Evolutionary conservation across 1,140 invertebrate species (phyloP), one percentile per base, ranked within the genome.

Genomic region (Eriosoma lanigerum): DNA sequence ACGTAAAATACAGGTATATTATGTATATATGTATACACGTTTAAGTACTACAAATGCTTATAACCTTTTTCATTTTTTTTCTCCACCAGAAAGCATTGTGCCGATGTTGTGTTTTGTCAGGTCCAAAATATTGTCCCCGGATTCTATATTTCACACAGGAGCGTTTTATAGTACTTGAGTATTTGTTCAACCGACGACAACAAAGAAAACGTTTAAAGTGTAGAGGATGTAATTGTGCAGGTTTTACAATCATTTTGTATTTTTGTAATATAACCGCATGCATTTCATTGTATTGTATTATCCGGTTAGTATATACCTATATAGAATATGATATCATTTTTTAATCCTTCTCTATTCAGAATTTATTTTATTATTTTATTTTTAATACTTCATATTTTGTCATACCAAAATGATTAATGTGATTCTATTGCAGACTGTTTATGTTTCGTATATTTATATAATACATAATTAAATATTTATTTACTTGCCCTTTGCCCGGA

Each of bases 201-300:
- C 64, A 44, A 46, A 68, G 38, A 44, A 68, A 68, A 46, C 64
- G 64, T 68, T 68, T 68, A 38, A 44, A 21, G n/a, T 60, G 9
- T 24, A 62, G n/a, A 68, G 32, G 64, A 68, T 46, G 64, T 68
- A 46, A 66, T 66, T 66, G 64, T 46, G 64, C 21, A 21, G 64
- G 9, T 46, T n/a, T 15, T 46, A 68, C 38, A 46, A 68, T 46
- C 13, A 44, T 68, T 68, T 24, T 15, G 60, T 62, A 38, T 32
- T 62, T 62, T 32, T 62, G 6, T 62, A 62, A 9, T 62, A 62
- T 15, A 62, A 38, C 26, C 29, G 26, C 13, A 19, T 1, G 10
- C 60, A 19, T 29, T 29, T n/a, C 15, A 6, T 52, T 52, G 50
- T 52, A 52, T 19, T 52, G 62, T n/a, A 66, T 44, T 44, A 21